Evolutionary conservation across 2,888 invertebrate genomes (phyloP).

Genomic region (Phoenoteleia sp.): DNA sequence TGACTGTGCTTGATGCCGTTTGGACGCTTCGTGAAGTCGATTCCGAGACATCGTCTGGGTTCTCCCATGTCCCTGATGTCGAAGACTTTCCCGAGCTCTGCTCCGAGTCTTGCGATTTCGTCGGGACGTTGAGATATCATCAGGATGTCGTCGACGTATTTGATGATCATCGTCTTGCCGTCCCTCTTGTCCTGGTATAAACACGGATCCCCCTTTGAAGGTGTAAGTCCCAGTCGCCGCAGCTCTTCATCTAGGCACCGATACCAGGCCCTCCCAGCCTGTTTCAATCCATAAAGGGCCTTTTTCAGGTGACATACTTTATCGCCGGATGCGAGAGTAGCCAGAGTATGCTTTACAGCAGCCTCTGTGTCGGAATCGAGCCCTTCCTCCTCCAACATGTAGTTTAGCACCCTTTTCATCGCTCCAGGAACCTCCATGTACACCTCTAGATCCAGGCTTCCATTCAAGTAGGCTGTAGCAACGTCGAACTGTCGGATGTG

Average conservation of each 20-base stretch:
- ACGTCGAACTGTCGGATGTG: background rate
- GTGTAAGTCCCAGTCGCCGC: background rate
- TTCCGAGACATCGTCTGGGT: no score
- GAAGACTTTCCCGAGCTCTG: background rate
- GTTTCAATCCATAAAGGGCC: background rate
- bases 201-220: background rate
- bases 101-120: background rate
- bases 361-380: no score
- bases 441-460: background rate
- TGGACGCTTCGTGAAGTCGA: no score
- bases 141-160: background rate
- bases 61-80: no score
- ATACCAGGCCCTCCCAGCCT: conserved; percentile 30
- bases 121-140: background rate
- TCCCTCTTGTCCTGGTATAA: background rate
- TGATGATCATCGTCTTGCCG: background rate
- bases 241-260: conserved; percentile 20
- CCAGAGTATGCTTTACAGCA: no score
- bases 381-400: background rate
- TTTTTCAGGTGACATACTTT: background rate
- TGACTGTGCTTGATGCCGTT: no score
- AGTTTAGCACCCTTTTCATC: background rate
- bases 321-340: background rate
- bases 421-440: background rate
- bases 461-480: background rate